phyloP scores from a whole-genome alignment of 2,113 vertebrate genomes.

The Vicugna pacos region DNA sequence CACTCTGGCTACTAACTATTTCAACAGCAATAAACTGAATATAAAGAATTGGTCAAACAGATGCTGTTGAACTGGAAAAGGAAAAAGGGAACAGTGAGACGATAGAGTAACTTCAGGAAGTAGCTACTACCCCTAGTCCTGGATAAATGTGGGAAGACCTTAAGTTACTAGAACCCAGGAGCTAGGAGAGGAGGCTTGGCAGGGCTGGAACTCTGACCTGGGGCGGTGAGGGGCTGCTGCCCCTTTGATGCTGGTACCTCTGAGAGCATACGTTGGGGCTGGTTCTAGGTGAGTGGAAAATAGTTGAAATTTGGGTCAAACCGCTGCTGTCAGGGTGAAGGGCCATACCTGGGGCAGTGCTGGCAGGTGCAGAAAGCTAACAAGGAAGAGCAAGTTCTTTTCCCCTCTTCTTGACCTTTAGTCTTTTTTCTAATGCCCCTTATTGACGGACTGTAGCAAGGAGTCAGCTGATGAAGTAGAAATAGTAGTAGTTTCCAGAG shows the following conservation, averaged over 20 bases:
- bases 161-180: background rate
- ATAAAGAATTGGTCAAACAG: background rate
- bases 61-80: background rate
- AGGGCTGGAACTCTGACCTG: background rate
- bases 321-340: background rate
- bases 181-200: background rate
- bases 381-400: background rate
- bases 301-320: background rate
- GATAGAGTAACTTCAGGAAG: constrained; percentile 6
- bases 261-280: background rate
- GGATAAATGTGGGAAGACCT: background rate
- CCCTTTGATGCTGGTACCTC: background rate
- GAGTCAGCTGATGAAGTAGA: background rate
- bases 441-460: background rate
- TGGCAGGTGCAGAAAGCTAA: background rate
- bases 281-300: background rate
- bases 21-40: constrained; percentile 8
- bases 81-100: background rate
- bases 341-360: background rate
- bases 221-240: background rate
- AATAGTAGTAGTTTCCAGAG: background rate
- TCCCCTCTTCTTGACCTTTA: background rate
- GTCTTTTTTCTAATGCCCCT: background rate
- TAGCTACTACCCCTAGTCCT: background rate
- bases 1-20: background rate